Evolutionary conservation across 2,888 invertebrate species (phyloP).

Genomic region (Apamea epomidion): DNA sequence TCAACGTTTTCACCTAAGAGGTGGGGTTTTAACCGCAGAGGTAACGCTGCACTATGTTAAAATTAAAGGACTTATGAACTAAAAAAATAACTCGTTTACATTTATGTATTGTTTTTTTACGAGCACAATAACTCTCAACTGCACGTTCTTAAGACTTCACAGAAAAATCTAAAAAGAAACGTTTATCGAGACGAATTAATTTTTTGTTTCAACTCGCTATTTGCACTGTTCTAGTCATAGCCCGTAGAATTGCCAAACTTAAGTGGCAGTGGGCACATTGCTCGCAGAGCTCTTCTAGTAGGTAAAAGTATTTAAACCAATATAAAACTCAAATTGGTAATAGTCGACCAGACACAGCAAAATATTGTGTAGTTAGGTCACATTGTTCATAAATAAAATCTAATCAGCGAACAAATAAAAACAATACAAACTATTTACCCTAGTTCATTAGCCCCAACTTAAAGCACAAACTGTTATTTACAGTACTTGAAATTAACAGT

Average conservation of each 20-base stretch:
- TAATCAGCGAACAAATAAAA: background rate
- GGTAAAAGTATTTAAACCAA: background rate
- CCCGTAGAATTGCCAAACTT: too few relatives aligned
- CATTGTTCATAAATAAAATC: background rate
- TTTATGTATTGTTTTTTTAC: background rate
- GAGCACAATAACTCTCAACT: too few relatives aligned
- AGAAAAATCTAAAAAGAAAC: too few relatives aligned
- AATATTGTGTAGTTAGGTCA: background rate
- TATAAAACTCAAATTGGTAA: background rate
- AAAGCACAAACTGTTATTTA: slow-evolving; percentile 19
- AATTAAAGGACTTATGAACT: background rate
- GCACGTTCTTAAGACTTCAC: too few relatives aligned
- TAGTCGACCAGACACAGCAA: background rate
- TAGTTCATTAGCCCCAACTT: too few relatives aligned
- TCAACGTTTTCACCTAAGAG: too few relatives aligned
- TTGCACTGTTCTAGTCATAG: background rate
- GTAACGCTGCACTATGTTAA: background rate
- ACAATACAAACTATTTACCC: background rate
- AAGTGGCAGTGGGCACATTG: background rate
- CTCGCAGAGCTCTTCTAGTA: background rate
- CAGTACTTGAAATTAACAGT: slow-evolving; percentile 34
- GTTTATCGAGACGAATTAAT: too few relatives aligned
- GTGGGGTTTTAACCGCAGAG: too few relatives aligned
- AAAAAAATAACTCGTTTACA: background rate
- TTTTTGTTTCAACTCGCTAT: background rate